Conservation (phyloP, 2,888 invertebrate species). For the Agrilus cyanescens region DNA sequence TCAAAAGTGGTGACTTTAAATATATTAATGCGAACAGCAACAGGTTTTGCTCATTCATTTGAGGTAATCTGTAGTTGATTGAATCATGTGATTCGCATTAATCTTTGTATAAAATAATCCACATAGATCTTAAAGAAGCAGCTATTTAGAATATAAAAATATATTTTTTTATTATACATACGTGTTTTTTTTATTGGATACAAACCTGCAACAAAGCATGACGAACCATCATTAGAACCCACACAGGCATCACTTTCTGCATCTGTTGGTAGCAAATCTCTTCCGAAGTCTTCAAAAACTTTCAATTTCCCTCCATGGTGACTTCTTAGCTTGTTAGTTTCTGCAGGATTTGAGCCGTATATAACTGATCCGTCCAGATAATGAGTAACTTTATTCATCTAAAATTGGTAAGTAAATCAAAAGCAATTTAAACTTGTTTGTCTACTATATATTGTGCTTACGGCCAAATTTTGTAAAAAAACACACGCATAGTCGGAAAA, state of each 20-base stretch:
- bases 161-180: no score
- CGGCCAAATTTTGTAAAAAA: no score
- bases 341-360: conserved; percentile 55
- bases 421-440: neutral
- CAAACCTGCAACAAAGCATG: conserved; percentile 58
- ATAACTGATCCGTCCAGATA: conserved; percentile 62
- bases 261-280: conserved; percentile 53
- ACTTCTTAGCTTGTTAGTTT: conserved; percentile 44
- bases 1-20: neutral
- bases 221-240: conserved; percentile 44
- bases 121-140: neutral
- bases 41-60: no score
- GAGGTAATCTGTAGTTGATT: no score
- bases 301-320: conserved; percentile 50
- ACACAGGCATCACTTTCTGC: conserved; percentile 52
- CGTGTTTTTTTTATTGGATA: neutral
- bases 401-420: conserved; percentile 9
- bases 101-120: no score
- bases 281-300: conserved; percentile 52
- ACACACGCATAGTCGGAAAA: no score
- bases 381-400: conserved; percentile 68
- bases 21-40: no score
- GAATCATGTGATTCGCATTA: no score
- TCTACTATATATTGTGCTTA: neutral
- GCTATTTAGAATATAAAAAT: no score